These are phyloP conservation scores for Lissonota sp. DNA, from an alignment of 2,888 invertebrate genomes.

Conservation along the genomic window DNA sequence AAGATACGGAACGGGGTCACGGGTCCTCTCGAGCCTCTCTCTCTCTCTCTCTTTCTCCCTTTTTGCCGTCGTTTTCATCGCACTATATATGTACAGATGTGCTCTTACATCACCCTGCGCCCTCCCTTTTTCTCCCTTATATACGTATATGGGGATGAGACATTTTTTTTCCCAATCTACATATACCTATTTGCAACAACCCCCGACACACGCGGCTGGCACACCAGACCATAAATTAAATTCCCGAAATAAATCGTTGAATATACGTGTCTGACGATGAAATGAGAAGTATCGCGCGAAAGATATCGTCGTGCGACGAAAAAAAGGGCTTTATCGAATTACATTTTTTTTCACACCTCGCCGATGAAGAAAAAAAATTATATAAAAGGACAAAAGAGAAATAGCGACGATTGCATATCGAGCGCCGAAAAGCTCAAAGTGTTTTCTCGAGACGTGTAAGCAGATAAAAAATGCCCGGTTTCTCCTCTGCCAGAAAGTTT, in stretches of 20 bases:
- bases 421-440: conserved; percentile 22
- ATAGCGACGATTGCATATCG: conserved; percentile 20
- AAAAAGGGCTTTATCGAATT: too few relatives aligned
- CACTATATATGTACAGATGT: conserved; percentile 6
- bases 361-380: background rate
- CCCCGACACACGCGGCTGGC: too few relatives aligned
- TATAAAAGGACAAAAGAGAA: background rate
- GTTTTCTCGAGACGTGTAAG: conserved; percentile 10
- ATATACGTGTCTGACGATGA: background rate
- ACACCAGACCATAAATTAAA: too few relatives aligned
- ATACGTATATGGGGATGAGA: background rate
- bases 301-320: background rate
- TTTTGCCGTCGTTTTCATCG: conserved; percentile 47
- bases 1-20: conserved; percentile 72
- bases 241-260: background rate
- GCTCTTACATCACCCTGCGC: background rate
- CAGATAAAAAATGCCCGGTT: background rate
- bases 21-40: conserved; percentile 65
- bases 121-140: background rate
- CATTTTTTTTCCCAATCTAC: background rate
- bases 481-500: conserved; percentile 6
- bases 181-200: background rate
- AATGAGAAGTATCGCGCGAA: background rate
- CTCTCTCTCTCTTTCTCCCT: conserved; percentile 2
- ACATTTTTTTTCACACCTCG: conserved; percentile 16